A percentile compares a stretch with the other conserved stretches of the same genome.
These are phyloP conservation scores for Pseudochaenichthys georgianus DNA, from an alignment of 2,797 vertebrate genomes.

Conservation along the genomic window DNA sequence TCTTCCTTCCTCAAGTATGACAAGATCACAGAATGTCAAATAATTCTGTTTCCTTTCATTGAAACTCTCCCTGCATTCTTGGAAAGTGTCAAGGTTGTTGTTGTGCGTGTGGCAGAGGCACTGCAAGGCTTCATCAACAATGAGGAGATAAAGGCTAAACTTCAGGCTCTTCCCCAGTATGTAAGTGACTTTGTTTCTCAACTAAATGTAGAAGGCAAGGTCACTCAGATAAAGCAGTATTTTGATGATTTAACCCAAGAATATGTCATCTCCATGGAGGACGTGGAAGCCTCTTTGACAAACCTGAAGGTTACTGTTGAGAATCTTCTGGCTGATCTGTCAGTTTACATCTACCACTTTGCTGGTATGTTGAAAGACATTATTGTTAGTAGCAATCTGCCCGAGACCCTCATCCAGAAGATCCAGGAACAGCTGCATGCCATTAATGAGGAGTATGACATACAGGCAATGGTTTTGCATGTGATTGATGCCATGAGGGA, in stretches of 20 bases:
- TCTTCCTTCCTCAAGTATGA: slow-evolving; percentile 93
- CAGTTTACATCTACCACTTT: slow-evolving; percentile 73
- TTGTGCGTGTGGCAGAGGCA: slow-evolving; percentile 81
- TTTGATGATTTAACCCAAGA: slow-evolving; percentile 83
- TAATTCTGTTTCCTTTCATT: slow-evolving; percentile 89
- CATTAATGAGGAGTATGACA: slow-evolving; percentile 86
- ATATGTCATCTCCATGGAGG: slow-evolving; percentile 84
- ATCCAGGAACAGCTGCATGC: slow-evolving; percentile 82
- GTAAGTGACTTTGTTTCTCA: slow-evolving; percentile 83
- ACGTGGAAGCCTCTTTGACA: slow-evolving; percentile 83
- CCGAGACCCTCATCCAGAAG: slow-evolving; percentile 79
- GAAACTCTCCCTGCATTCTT: slow-evolving; percentile 84
- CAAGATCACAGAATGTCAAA: slow-evolving; percentile 90
- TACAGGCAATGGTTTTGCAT: slow-evolving; percentile 77
- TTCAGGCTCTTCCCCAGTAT: slow-evolving; percentile 85
- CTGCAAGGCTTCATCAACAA: slow-evolving; percentile 84
- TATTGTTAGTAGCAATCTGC: slow-evolving; percentile 76
- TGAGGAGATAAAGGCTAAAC: slow-evolving; percentile 78
- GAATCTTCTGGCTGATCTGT: slow-evolving; percentile 75
- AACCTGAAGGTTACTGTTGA: slow-evolving; percentile 69
- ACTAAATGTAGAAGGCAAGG: slow-evolving; percentile 84
- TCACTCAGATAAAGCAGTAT: slow-evolving; percentile 82
- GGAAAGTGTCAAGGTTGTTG: slow-evolving; percentile 82
- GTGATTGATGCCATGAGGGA: slow-evolving; percentile 79
- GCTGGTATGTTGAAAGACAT: slow-evolving; percentile 81